Evolutionary conservation across 2,888 invertebrate species (phyloP).

Genomic region (Epistrophella euchroma): DNA sequence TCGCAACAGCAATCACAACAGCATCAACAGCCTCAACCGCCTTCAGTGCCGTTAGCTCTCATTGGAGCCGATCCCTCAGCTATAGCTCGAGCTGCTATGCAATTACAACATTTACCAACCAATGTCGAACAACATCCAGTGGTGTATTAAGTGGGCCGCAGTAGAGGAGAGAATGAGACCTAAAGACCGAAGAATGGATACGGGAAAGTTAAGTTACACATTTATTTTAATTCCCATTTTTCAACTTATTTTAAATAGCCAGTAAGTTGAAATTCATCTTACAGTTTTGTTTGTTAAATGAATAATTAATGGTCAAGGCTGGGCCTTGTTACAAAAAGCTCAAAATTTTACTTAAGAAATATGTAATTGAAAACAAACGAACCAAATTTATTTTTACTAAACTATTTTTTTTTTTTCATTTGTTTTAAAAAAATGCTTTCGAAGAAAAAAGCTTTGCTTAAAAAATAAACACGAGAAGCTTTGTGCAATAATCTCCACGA

Average conservation of each 20-base stretch:
- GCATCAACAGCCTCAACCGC: constrained; percentile 81
- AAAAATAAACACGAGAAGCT: constrained; percentile 52
- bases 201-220: constrained; percentile 57
- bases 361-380: constrained; percentile 49
- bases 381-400: constrained; percentile 27
- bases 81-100: constrained; percentile 83
- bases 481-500: constrained; percentile 76
- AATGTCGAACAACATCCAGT: constrained; percentile 84
- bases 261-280: constrained; percentile 51
- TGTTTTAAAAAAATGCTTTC: constrained; percentile 44
- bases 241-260: constrained; percentile 43
- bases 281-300: constrained; percentile 56
- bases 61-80: constrained; percentile 82
- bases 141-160: constrained; percentile 80
- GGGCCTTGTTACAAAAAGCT: constrained; percentile 69
- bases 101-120: constrained; percentile 83
- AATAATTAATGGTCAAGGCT: constrained; percentile 51
- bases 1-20: constrained; percentile 78
- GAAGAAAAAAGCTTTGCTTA: constrained; percentile 28
- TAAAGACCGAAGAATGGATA: constrained; percentile 63
- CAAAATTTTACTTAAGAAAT: constrained; percentile 63
- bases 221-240: constrained; percentile 52
- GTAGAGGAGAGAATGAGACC: constrained; percentile 52
- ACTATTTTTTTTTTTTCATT: constrained; percentile 31
- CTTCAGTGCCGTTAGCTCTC: constrained; percentile 82